Percentiles rank a stretch among this genome's conserved stretches.
These are phyloP conservation scores for Garrulus glandarius DNA, from an alignment of 2,797 vertebrate species.

Conservation along the genomic window DNA sequence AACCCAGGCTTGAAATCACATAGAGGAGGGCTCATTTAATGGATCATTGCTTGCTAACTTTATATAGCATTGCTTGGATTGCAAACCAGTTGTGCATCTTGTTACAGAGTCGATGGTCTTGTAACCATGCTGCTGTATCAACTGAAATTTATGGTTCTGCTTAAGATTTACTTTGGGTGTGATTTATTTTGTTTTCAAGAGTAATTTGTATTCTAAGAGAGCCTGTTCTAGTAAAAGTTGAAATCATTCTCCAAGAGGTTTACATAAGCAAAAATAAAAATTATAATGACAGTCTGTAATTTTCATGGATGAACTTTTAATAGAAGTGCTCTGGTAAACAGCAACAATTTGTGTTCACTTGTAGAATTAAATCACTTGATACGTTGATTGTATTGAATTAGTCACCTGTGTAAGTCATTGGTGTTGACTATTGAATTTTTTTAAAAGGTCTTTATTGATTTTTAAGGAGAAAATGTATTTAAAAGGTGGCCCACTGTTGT, in stretches of 20 bases:
- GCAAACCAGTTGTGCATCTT: not conserved
- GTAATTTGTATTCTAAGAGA: slow-evolving; percentile 44
- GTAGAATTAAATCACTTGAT: slow-evolving; percentile 63
- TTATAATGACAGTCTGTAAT: slow-evolving; percentile 46
- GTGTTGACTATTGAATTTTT: slow-evolving; percentile 67
- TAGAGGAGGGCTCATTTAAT: not conserved
- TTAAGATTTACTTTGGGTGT: not conserved
- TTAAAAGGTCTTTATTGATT: slow-evolving; percentile 68
- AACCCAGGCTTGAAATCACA: not conserved
- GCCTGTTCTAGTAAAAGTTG: slow-evolving; percentile 35
- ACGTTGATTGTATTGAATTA: slow-evolving; percentile 49
- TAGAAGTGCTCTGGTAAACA: slow-evolving; percentile 35
- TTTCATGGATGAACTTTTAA: slow-evolving; percentile 62
- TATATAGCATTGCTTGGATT: not conserved
- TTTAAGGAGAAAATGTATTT: slow-evolving; percentile 61
- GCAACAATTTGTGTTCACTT: slow-evolving; percentile 44
- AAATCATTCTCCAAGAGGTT: slow-evolving; percentile 37
- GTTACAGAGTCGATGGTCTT: slow-evolving; percentile 28
- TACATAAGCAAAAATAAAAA: slow-evolving; percentile 55
- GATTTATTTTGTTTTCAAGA: slow-evolving; percentile 45
- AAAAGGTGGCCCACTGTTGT: slow-evolving; percentile 23
- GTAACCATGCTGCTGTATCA: not conserved
- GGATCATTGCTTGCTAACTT: not conserved
- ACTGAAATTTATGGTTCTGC: slow-evolving; percentile 31
- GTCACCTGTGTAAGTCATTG: slow-evolving; percentile 66